These are phyloP conservation scores for Tringa solitaria DNA, from an alignment of 2,113 vertebrate species.

Conservation along the genomic window DNA sequence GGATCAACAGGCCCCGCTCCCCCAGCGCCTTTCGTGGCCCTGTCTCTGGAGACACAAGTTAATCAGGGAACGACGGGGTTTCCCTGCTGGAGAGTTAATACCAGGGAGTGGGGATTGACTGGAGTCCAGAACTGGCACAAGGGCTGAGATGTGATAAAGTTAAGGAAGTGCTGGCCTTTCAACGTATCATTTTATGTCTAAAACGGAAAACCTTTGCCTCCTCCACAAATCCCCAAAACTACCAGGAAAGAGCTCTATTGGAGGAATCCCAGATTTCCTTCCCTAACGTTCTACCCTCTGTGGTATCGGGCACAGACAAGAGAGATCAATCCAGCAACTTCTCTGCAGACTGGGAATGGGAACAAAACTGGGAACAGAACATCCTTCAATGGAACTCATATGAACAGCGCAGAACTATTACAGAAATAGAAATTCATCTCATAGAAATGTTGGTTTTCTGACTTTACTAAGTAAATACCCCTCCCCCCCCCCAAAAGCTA, in stretches of 20 bases:
- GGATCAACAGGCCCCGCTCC: background rate
- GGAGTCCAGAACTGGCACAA: background rate
- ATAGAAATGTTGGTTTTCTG: background rate
- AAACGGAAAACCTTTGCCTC: background rate
- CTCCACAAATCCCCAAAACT: background rate
- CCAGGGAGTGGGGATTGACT: background rate
- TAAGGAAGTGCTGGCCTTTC: background rate
- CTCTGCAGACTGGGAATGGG: background rate
- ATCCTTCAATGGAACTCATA: background rate
- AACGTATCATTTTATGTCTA: background rate
- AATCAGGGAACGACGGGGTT: background rate
- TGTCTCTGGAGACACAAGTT: background rate
- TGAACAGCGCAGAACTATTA: background rate
- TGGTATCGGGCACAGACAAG: background rate
- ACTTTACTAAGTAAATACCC: background rate
- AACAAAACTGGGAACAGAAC: background rate
- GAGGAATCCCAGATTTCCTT: background rate
- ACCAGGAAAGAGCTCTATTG: background rate
- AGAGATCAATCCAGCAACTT: background rate
- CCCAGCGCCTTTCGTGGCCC: background rate
- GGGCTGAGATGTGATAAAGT: background rate
- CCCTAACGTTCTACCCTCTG: background rate
- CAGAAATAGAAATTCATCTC: background rate
- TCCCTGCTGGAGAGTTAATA: background rate
- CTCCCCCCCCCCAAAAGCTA: background rate